Evolutionary conservation across 2,113 vertebrate genomes (phyloP), one percentile per base, ranked within the genome.

Genomic region (Dasyornis broadbenti): DNA sequence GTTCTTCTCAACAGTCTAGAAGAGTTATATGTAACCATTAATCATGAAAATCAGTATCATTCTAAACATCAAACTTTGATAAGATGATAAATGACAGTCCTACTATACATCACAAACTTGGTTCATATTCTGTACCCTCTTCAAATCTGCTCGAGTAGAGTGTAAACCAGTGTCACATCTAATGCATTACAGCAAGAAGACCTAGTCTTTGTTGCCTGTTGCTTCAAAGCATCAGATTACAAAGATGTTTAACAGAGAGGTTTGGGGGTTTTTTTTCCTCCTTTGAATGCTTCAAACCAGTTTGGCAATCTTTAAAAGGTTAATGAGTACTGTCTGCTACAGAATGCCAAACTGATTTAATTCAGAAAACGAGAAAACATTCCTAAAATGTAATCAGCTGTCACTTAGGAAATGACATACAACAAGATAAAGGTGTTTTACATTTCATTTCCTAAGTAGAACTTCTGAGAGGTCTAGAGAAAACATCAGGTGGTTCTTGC

Each of bases 281-380:
- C 45, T 63, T 8, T 73, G 79, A 92, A 76, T 54, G 42, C 30
- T 80, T 94, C 80, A 89, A 77, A 81, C 52, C 33, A 77, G 64
- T 86, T 94, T 83, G 82, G 90, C 82, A 92, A 8, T 81, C 82
- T 79, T 94, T 96, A 92, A 96, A 96, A 95, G 90, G 90, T 95
- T 96, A 96, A 95, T 83, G 72, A 96, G 92, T 93, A 70, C 86
- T 93, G 77, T 65, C 89, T 94, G 68, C 92, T 95, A 81, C 80
- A 86, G 82, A 92, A 81, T 95, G 90, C 89, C 88, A 90, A 73
- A 88, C 86, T 80, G 94, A 86, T 92, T 94, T 95, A 93, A 95
- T 95, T 94, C 94, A 92, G 88, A 93, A 95, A 93, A 93, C 5
- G 21, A 94, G 79, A 94, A 97, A 95, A 92, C 92, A 90, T 89